Evolutionary conservation across 1,140 invertebrate species (phyloP), one percentile per base, ranked within the genome.

Genomic region (Procambarus virginalis): DNA sequence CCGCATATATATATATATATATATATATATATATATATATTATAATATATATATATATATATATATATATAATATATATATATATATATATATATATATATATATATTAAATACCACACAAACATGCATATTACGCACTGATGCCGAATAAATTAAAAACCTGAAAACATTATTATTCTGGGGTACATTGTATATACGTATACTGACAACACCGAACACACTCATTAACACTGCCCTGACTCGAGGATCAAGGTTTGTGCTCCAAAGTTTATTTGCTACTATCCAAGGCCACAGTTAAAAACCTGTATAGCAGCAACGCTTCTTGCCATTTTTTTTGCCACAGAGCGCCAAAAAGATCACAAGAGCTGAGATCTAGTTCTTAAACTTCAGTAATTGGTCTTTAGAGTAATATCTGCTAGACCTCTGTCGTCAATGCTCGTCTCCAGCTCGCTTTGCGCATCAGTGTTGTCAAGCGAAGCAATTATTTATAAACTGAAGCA

Each of bases 401-500:
- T 73, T 3, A 73, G 20, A 73, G 68, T 22, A 73, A 22, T 73
- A 5, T 6, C 6, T 22, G 22, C 22, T 22, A 4, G 2, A 73
- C n/a, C 68, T 73, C 68, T 73, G n/a, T n/a, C n/a, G 68, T 22
- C 68, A 0, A 5, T 34, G 68, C 6, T 12, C 17, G 64, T 68
- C 68, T 34, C n/a, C 68, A 22, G 8, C 10, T 34, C 22, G 2
- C 68, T 22, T 34, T 1, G 68, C n/a, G n/a, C 34, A 73, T 73
- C 68, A 8, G n/a, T 73, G 68, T 73, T 73, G 68, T 73, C 22
- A 34, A 73, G 68, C n/a, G n/a, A 34, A 10, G n/a, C 68, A 73
- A 73, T 73, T 73, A 73, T 73, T 73, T 73, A 73, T 73, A 73
- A 73, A 73, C 68, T 73, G 68, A 73, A 73, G 22, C 68, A 73